Base-by-base conservation (phyloP, 2,888 invertebrate genomes). In the Tetragonisca angustula region DNA sequence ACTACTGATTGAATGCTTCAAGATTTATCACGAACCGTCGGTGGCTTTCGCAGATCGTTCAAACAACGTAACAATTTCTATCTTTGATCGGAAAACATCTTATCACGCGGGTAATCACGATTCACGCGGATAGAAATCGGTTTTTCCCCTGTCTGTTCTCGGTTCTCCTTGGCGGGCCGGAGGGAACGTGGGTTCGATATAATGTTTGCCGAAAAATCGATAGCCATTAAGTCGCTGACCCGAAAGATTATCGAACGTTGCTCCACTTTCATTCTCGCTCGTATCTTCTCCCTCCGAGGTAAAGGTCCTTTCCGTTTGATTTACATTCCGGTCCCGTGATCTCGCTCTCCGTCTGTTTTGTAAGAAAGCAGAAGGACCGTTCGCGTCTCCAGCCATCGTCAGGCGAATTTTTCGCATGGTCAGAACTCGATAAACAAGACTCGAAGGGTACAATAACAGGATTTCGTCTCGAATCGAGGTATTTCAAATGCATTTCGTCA, bases 181-280 rank as follows among this genome's bases (percentile, higher is more conserved):
- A 72, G 50, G 50, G 73, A 68, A 70, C 64, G 81, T 9, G 54
- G 70, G 56, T 70, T 74, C 70, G 74, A 80, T 80, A 80, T 80
- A 69, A 73, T 80, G 64, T 79, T 74, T 69, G 67, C 3, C 49
- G 69, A 65, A 59, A 80, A 80, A 82, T 79, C 81, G 80, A 79
- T 81, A 69, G 49, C 65, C 67, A 81, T 81, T 81, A 81, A 81
- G 67, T 80, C 80, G 74, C 27, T 74, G 81, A 74, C 74, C 81
- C 52, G 74, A 52, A 74, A 80, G 80, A 82, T 82, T 80, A 82
- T 79, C 56, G 74, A 70, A 52, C 70, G n/a, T 70, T 52, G 69
- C 49, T 64, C 74, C 56, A 82, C 74, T 80, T 74, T 74, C 81
- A 32, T 80, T 82, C 79, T 65, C 59, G 64, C 64, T 36, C 27